Percentiles rank a stretch among this genome's conserved stretches.
phyloP scores from a whole-genome alignment of 2,888 invertebrate genomes.

The Eledone cirrhosa region DNA sequence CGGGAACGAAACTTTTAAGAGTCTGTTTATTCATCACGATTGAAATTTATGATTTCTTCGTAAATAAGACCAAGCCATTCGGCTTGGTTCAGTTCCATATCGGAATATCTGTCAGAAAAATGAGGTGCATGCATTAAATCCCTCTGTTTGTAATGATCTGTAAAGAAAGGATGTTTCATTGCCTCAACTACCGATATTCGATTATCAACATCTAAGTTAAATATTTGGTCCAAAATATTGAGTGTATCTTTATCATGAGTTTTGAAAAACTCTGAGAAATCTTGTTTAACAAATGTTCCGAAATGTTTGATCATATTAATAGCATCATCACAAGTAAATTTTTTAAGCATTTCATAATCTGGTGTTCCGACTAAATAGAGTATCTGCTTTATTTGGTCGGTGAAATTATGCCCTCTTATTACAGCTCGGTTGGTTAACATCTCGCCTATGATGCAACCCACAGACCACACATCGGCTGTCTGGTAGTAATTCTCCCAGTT shows the following conservation, averaged over 20 bases:
- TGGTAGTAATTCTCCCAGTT: conserved; percentile 99
- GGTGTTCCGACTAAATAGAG: conserved; percentile 97
- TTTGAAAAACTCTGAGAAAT: neutral
- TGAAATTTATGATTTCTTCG: neutral
- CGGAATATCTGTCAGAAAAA: neutral
- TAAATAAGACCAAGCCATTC: conserved; percentile 21
- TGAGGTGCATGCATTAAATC: neutral
- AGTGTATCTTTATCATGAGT: neutral
- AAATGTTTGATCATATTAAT: neutral
- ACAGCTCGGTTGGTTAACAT: conserved; percentile 89
- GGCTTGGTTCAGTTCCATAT: neutral
- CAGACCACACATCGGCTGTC: conserved; percentile 98
- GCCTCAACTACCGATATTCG: neutral
- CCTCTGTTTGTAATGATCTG: neutral
- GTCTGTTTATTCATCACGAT: no score
- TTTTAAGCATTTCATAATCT: conserved; percentile 88
- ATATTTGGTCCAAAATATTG: conserved; percentile 15
- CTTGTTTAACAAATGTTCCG: neutral
- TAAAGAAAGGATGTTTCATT: neutral
- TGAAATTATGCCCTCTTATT: conserved; percentile 87
- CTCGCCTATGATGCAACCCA: conserved; percentile 99
- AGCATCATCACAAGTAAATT: conserved; percentile 79
- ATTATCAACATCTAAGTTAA: neutral
- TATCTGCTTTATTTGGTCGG: conserved; percentile 95
- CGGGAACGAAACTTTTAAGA: no score